Evolutionary conservation across 2,888 invertebrate species (phyloP).

Genomic region (Orchesellides sinensis): DNA sequence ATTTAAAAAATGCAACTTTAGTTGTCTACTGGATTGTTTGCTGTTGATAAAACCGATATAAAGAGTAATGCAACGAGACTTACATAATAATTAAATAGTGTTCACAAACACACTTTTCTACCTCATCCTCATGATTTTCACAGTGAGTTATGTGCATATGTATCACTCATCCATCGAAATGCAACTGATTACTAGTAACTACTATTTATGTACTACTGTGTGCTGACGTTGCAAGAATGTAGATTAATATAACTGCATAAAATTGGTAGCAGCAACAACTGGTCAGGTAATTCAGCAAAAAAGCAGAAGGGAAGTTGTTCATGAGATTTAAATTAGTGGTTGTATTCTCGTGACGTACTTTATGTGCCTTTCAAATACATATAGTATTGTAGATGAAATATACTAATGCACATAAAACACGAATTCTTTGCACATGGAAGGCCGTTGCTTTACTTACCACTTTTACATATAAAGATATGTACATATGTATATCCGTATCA

Average conservation of each 20-base stretch:
- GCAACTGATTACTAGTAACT: neutral
- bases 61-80: slow-evolving; percentile 42
- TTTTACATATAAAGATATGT: too few species aligned
- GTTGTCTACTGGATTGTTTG: neutral
- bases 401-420: too few species aligned
- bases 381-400: too few species aligned
- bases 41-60: neutral
- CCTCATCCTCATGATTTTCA: slow-evolving; percentile 46
- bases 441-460: too few species aligned
- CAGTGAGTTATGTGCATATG: slow-evolving; percentile 49
- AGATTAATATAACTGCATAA: slow-evolving; percentile 1
- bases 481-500: too few species aligned
- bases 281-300: slow-evolving; percentile 46
- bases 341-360: too few species aligned
- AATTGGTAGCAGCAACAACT: slow-evolving; percentile 39
- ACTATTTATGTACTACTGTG: too few species aligned
- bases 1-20: neutral
- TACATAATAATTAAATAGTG: slow-evolving; percentile 49
- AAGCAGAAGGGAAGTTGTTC: slow-evolving; percentile 19
- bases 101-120: slow-evolving; percentile 47
- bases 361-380: too few species aligned
- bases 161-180: slow-evolving; percentile 47
- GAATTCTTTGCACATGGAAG: too few species aligned
- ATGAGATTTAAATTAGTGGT: slow-evolving; percentile 30
- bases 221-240: neutral